Percentiles rank a stretch among this genome's conserved stretches.
Evolutionary conservation across 2,888 invertebrate species (phyloP).

Genomic region (Synanthedon tipuliformis): DNA sequence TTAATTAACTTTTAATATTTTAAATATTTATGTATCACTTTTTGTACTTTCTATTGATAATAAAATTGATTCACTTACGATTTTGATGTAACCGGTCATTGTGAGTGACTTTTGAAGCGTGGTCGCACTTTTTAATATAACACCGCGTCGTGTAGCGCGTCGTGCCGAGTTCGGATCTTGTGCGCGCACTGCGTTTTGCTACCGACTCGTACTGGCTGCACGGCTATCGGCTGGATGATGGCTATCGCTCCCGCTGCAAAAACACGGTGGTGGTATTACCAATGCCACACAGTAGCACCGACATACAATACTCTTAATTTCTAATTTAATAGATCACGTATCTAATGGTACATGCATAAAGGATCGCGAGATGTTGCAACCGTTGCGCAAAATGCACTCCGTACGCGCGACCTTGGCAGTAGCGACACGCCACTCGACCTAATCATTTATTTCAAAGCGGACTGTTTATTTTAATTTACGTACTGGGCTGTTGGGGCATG

Average conservation of each 20-base stretch:
- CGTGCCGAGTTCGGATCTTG: constrained; percentile 8
- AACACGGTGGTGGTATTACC: constrained; percentile 32
- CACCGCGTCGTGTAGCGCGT: constrained; percentile 21
- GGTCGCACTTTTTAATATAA: constrained; percentile 46
- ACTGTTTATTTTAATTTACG: constrained; percentile 26
- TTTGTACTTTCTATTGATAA: too few relatives aligned
- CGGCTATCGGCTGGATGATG: constrained; percentile 21
- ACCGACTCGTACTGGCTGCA: constrained; percentile 37
- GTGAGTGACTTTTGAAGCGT: constrained; percentile 17
- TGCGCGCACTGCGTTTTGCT: constrained; percentile 35
- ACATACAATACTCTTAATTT: constrained; percentile 12
- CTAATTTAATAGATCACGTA: constrained; percentile 31
- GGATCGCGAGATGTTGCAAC: constrained; percentile 21
- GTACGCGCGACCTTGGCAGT: constrained; percentile 29
- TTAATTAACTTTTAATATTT: too few relatives aligned
- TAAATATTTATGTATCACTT: too few relatives aligned
- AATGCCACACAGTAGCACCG: constrained; percentile 23
- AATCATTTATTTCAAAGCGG: constrained; percentile 14
- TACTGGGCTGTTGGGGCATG: constrained; percentile 35
- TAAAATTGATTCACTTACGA: constrained; percentile 34
- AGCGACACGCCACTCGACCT: constrained; percentile 17
- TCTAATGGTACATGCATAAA: constrained; percentile 24
- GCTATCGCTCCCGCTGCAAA: constrained; percentile 45
- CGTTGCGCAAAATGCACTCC: constrained; percentile 21
- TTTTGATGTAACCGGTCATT: constrained; percentile 54